A percentile compares a stretch with the other conserved stretches of the same genome.
Conservation (phyloP, 2,888 invertebrate genomes). For the Melanotus villosus region DNA sequence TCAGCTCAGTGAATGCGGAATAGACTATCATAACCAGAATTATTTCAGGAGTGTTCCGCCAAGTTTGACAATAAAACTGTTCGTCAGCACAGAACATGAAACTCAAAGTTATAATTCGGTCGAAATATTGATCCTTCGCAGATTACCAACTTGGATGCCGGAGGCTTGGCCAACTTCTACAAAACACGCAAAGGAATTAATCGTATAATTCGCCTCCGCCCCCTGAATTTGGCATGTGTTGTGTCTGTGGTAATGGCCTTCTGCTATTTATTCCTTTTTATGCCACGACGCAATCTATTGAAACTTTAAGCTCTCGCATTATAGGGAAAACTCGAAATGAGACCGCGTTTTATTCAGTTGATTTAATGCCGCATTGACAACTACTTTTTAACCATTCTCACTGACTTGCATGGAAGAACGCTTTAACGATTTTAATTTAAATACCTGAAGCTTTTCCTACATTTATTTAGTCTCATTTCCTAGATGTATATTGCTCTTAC, state of each 20-base stretch:
- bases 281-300: neutral
- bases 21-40: slow-evolving; percentile 48
- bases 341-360: neutral
- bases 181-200: slow-evolving; percentile 52
- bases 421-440: no score
- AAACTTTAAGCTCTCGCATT: slow-evolving; percentile 19
- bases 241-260: slow-evolving; percentile 36
- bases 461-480: no score
- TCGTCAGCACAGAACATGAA: slow-evolving; percentile 54
- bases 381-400: no score
- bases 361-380: neutral
- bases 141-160: slow-evolving; percentile 50
- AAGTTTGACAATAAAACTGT: slow-evolving; percentile 54
- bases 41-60: slow-evolving; percentile 48
- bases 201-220: slow-evolving; percentile 46
- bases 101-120: slow-evolving; percentile 46
- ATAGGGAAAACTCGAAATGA: neutral
- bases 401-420: no score
- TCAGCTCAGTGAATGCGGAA: slow-evolving; percentile 41
- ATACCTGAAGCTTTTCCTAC: no score
- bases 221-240: slow-evolving; percentile 40
- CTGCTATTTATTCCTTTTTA: slow-evolving; percentile 29
- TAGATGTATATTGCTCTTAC: no score
- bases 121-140: slow-evolving; percentile 49
- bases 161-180: slow-evolving; percentile 50